phyloP scores from a whole-genome alignment of 2,113 vertebrate species.

The Trematocara variabile region DNA sequence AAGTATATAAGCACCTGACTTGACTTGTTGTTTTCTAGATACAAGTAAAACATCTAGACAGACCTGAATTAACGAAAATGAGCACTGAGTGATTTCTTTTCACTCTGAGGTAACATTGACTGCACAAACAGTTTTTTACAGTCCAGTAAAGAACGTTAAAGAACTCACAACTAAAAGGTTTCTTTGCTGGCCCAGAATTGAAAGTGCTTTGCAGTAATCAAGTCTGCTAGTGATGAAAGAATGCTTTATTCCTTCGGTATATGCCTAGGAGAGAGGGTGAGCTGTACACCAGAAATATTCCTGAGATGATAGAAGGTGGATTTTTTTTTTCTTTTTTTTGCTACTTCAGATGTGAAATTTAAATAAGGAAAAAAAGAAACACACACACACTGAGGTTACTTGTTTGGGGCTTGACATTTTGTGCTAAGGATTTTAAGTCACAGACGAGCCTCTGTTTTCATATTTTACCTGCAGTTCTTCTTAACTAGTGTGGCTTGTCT shows the following conservation, averaged over 20 bases:
- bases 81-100: background rate
- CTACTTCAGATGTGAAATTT: constrained; percentile 1
- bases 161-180: background rate
- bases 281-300: background rate
- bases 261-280: background rate
- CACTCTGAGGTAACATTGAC: background rate
- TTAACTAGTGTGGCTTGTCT: background rate
- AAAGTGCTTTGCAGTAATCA: background rate
- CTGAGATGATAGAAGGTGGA: background rate
- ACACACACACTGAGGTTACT: background rate
- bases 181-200: background rate
- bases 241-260: background rate
- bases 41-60: background rate
- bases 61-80: background rate
- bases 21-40: background rate
- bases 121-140: background rate
- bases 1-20: background rate
- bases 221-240: background rate
- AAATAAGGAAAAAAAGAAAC: background rate
- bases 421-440: background rate
- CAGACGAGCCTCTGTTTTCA: background rate
- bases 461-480: background rate
- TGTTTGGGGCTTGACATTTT: background rate
- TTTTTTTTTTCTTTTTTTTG: background rate
- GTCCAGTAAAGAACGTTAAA: background rate